Evolutionary conservation across 1,140 invertebrate genomes (phyloP).

Genomic region (Plodia interpunctella): DNA sequence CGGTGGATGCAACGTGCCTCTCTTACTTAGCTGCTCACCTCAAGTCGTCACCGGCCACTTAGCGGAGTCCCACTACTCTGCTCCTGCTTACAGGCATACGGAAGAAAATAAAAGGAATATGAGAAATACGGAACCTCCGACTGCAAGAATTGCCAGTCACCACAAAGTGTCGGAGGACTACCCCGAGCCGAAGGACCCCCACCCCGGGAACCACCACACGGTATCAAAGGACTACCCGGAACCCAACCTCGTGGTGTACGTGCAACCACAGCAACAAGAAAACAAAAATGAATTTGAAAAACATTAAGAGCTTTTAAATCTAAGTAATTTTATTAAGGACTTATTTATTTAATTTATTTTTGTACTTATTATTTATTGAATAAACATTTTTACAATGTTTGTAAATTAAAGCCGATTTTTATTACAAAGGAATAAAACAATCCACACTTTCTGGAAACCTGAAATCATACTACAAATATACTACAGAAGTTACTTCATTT

Average conservation of each 20-base stretch:
- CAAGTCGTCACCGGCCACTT: conserved; percentile 21
- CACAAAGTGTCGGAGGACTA: conserved; percentile 24
- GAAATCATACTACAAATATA: too few species aligned
- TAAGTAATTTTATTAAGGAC: not conserved
- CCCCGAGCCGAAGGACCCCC: conserved; percentile 10
- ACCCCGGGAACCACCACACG: conserved; percentile 14
- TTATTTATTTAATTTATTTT: conserved; percentile 11
- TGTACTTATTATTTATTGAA: conserved; percentile 1
- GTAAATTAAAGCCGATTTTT: not conserved
- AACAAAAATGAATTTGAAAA: not conserved
- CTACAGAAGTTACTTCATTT: too few species aligned
- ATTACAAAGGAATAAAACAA: not conserved
- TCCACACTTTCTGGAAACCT: too few species aligned
- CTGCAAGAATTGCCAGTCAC: conserved; percentile 7
- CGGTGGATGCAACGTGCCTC: conserved; percentile 19
- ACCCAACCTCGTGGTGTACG: conserved; percentile 12
- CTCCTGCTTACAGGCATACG: conserved; percentile 14
- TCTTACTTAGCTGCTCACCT: conserved; percentile 25
- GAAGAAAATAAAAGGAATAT: conserved; percentile 12
- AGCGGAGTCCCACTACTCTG: not conserved
- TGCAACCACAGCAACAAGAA: not conserved
- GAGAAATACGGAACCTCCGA: not conserved
- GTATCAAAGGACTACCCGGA: conserved; percentile 20
- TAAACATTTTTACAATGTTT: not conserved
- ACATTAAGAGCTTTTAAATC: not conserved